Evolutionary conservation across 1,140 invertebrate species (phyloP).

Genomic region (Drosophila athabasca): DNA sequence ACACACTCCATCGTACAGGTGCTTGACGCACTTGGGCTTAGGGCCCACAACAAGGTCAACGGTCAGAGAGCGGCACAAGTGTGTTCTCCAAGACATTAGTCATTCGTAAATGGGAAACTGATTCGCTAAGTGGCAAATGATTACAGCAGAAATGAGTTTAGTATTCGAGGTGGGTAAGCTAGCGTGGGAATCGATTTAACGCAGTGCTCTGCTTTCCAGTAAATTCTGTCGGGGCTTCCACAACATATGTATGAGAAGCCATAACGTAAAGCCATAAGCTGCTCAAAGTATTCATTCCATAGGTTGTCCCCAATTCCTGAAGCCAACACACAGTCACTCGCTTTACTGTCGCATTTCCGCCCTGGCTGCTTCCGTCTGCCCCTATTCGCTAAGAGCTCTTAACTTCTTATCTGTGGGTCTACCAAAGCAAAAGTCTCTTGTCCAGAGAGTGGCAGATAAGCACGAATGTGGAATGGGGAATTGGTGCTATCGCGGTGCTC

Average conservation of each 20-base stretch:
- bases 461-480: too few species aligned
- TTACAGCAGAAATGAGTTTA: neutral
- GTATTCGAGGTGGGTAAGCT: conserved; percentile 1
- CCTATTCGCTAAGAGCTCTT: conserved; percentile 16
- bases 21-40: conserved; percentile 42
- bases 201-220: neutral
- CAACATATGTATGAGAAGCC: conserved; percentile 32
- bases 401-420: too few species aligned
- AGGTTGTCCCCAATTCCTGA: too few species aligned
- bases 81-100: conserved; percentile 51
- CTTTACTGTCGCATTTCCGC: conserved; percentile 61
- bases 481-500: too few species aligned
- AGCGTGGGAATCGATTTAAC: conserved; percentile 51
- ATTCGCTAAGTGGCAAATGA: conserved; percentile 12
- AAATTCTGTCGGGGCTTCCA: too few species aligned
- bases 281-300: neutral
- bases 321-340: neutral
- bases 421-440: too few species aligned
- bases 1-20: conserved; percentile 34
- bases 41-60: conserved; percentile 62
- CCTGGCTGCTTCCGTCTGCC: conserved; percentile 43
- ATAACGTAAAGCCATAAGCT: conserved; percentile 21
- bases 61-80: conserved; percentile 43
- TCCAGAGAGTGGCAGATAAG: too few species aligned
- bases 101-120: conserved; percentile 41